These are phyloP conservation scores for Drosophila willistoni DNA, from an alignment of 1,140 invertebrate genomes.

Conservation along the genomic window DNA sequence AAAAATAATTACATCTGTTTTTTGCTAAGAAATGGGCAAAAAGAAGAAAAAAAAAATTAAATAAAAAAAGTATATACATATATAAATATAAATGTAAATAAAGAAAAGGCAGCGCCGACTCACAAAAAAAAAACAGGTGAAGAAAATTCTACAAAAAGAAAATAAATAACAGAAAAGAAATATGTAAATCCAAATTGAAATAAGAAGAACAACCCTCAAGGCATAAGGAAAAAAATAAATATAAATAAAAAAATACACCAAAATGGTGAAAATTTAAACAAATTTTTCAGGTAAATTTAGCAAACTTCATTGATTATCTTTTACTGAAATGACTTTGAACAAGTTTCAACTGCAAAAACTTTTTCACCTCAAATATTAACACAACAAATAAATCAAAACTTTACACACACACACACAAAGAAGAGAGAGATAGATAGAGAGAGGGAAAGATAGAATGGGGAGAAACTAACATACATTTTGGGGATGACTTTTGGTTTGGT, in stretches of 20 bases:
- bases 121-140: conserved; percentile 46
- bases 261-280: conserved; percentile 11
- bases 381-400: conserved; percentile 17
- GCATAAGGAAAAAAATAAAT: neutral
- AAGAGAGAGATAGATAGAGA: conserved; percentile 20
- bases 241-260: neutral
- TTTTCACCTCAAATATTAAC: conserved; percentile 11
- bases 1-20: conserved; percentile 80
- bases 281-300: conserved; percentile 10
- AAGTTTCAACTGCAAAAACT: conserved; percentile 5
- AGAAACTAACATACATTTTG: conserved; percentile 22
- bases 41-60: conserved; percentile 6
- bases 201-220: neutral
- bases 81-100: conserved; percentile 47
- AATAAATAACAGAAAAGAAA: neutral
- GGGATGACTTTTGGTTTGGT: conserved; percentile 34
- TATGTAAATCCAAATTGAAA: conserved; percentile 6
- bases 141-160: conserved; percentile 44
- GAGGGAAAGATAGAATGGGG: too few relatives aligned
- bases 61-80: conserved; percentile 17
- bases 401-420: neutral
- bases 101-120: conserved; percentile 59
- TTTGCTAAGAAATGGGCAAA: conserved; percentile 53
- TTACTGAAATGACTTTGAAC: conserved; percentile 8
- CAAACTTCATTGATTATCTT: conserved; percentile 10